Evolutionary conservation across 2,797 vertebrate species (phyloP).

Genomic region (Lophius americanus): DNA sequence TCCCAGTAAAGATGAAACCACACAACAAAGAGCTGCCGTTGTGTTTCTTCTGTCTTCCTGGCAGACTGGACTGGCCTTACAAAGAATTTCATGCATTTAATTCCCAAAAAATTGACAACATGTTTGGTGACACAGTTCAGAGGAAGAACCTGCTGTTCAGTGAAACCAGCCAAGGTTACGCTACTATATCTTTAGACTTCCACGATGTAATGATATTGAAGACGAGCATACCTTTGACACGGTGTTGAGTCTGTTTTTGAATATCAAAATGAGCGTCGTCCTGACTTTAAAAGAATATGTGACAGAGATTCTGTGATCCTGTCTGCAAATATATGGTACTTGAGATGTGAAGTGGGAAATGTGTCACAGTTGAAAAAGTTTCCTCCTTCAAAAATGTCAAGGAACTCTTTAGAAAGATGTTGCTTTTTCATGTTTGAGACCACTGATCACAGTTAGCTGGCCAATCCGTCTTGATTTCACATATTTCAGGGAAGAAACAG

Average conservation of each 20-base stretch:
- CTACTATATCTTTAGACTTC: background rate
- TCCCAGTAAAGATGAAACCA: too few species aligned
- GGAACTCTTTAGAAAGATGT: slow-evolving; percentile 8
- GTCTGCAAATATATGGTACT: slow-evolving; percentile 3
- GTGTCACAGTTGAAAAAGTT: slow-evolving; percentile 25
- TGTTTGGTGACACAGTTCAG: background rate
- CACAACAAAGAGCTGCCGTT: too few species aligned
- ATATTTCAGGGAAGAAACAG: slow-evolving; percentile 14
- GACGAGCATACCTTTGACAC: slow-evolving; percentile 6
- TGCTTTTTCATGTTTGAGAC: slow-evolving; percentile 17
- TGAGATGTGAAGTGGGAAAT: slow-evolving; percentile 15
- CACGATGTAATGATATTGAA: slow-evolving; percentile 4
- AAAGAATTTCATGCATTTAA: slow-evolving; percentile 16
- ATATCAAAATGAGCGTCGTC: background rate
- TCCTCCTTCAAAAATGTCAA: slow-evolving; percentile 4
- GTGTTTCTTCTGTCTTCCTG: too few species aligned
- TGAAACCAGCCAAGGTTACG: slow-evolving; percentile 4
- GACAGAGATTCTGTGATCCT: background rate
- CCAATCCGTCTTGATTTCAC: slow-evolving; percentile 17
- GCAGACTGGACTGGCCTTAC: slow-evolving; percentile 22
- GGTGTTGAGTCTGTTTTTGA: background rate
- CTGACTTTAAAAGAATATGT: background rate
- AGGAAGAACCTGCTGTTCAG: background rate
- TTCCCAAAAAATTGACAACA: slow-evolving; percentile 5
- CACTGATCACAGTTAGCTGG: slow-evolving; percentile 8